These are phyloP conservation scores for Girardinus metallicus DNA, from an alignment of 2,797 vertebrate species.

Conservation along the genomic window DNA sequence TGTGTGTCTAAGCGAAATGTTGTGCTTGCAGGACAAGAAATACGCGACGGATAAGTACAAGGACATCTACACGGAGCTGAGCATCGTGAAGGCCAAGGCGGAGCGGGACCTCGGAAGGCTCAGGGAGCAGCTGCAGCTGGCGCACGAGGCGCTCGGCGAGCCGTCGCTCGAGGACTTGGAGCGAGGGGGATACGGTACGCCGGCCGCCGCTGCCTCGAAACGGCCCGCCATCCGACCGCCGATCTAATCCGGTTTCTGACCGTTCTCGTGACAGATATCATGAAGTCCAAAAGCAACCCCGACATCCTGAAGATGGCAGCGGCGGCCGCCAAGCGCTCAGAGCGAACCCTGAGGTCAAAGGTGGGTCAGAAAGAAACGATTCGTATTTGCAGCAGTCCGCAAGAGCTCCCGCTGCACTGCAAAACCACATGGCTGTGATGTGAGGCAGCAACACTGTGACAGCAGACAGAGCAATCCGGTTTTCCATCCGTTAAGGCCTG, in stretches of 20 bases:
- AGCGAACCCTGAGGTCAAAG: constrained; percentile 86
- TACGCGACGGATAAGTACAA: constrained; percentile 88
- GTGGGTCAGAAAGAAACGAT: constrained; percentile 54
- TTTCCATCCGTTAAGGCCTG: neutral
- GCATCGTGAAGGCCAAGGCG: constrained; percentile 86
- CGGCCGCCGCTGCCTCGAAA: neutral
- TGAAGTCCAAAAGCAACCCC: constrained; percentile 89
- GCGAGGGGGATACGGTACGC: constrained; percentile 80
- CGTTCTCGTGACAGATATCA: constrained; percentile 77
- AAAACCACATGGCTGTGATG: constrained; percentile 10
- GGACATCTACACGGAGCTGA: constrained; percentile 89
- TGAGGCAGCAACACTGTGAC: neutral
- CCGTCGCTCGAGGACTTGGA: constrained; percentile 80
- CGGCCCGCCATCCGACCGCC: neutral
- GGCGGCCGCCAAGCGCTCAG: constrained; percentile 84
- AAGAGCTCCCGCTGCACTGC: neutral
- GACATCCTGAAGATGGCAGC: constrained; percentile 88
- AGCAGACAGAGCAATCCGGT: neutral
- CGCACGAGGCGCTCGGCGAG: constrained; percentile 84
- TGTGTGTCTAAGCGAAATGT: constrained; percentile 19
- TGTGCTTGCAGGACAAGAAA: constrained; percentile 83
- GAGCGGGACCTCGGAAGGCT: constrained; percentile 84
- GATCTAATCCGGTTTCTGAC: neutral
- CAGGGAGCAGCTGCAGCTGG: constrained; percentile 84
- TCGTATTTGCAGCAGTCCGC: neutral